phyloP scores from a whole-genome alignment of 2,113 vertebrate species.

The Choloepus hoffmanni region DNA sequence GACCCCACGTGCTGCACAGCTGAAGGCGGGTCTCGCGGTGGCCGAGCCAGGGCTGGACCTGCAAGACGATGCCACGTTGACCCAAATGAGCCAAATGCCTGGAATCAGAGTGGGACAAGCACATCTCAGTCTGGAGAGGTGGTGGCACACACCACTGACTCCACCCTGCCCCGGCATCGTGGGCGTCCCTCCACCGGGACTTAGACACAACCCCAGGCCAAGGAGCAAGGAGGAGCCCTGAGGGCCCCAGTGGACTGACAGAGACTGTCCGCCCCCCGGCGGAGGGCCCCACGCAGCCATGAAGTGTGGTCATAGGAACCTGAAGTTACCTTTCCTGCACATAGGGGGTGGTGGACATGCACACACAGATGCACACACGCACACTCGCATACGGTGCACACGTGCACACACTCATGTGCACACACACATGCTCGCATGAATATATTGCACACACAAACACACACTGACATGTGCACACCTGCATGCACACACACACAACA shows the following conservation, averaged over 20 bases:
- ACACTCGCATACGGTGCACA: neutral
- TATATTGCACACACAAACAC: rapidly evolving
- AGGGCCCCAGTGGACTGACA: neutral
- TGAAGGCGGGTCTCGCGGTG: neutral
- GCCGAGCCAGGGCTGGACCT: neutral
- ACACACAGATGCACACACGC: neutral
- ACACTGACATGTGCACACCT: no score
- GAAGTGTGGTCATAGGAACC: neutral
- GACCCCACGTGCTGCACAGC: rapidly evolving
- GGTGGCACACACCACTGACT: no score
- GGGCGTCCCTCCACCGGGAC: neutral
- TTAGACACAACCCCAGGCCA: no score
- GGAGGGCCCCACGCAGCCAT: no score
- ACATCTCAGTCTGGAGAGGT: neutral
- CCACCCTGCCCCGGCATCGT: neutral
- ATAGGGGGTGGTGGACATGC: neutral
- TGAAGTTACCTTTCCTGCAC: neutral
- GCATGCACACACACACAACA: rapidly evolving
- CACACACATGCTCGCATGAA: rapidly evolving
- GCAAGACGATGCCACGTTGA: neutral
- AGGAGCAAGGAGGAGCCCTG: neutral
- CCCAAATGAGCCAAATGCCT: neutral
- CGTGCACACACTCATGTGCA: no score
- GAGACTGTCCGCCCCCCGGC: neutral
- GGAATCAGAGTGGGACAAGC: neutral